Base-by-base conservation (phyloP, 2,113 vertebrate species). In the Steatornis caripensis region DNA sequence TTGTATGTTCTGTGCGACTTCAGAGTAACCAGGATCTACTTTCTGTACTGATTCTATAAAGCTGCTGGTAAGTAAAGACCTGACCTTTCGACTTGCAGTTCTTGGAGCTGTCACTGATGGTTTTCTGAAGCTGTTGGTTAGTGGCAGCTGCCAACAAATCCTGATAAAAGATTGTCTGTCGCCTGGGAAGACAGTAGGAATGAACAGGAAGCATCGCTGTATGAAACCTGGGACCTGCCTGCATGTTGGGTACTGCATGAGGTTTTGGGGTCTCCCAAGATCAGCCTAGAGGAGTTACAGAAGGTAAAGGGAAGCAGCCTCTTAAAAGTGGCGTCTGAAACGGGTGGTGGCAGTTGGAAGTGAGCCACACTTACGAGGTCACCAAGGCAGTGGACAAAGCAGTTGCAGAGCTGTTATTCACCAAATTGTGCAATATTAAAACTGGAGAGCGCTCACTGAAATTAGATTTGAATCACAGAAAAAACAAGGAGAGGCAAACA, bases 171-270 rank as follows among this genome's bases (percentile, higher is more conserved):
- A 1, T 41, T 64, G 30, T 36, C 24, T 1, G 3, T 84, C 11
- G 0, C 41, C 37, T 37, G 49, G 34, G 41, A 74, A 69, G 17
- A 21, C 0, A 15, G 21, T 58, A 62, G 86, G 41, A 65, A 77
- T 39, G 53, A 71, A 5, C 18, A 74, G 32, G 30, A 72, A 21
- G 11, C 32, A 11, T 41, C 20, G 4, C 8, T 69, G 9, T 36
- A 5, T 43, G 54, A 77, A 61, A 72, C 19, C 15, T 39, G 39
- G 45, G 57, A 80, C 27, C 21, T 65, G 43, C 48, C 17, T 0
- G 0, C 2, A 1, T 45, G 7, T 45, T 49, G 14, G 17, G 6
- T 55, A 2, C 41, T 48, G 5, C n/a, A 15, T 0, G 0, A 16
- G 11, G 45, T 54, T 84, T 64, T 65, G 60, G 32, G 22, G 4